These are phyloP conservation scores for Epinephelus malabaricus DNA, from an alignment of 2,797 vertebrate species.

Conservation along the genomic window DNA sequence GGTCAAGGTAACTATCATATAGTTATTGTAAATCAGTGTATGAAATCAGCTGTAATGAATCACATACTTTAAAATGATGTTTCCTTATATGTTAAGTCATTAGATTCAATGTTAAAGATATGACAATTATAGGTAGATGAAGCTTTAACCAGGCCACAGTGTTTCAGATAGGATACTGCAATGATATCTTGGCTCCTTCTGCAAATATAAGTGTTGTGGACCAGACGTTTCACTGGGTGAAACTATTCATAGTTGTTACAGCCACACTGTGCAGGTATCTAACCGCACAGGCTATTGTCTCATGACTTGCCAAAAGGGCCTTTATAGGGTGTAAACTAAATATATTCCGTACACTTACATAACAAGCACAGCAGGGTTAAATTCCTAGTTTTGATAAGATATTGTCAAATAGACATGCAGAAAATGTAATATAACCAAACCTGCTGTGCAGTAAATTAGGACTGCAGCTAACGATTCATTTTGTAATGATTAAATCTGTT, in stretches of 20 bases:
- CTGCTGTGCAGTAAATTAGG: background rate
- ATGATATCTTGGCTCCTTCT: background rate
- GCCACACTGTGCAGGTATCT: constrained; percentile 15
- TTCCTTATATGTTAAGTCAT: background rate
- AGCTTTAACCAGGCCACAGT: background rate
- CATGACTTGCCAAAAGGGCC: constrained; percentile 18
- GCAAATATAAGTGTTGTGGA: background rate
- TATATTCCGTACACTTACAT: constrained; percentile 32
- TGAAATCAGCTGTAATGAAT: background rate
- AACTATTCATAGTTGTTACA: constrained; percentile 12
- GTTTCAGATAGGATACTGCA: background rate
- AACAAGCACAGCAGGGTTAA: background rate
- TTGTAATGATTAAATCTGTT: background rate
- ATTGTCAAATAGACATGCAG: background rate
- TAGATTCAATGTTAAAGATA: background rate
- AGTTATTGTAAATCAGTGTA: background rate
- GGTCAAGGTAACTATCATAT: too few relatives aligned
- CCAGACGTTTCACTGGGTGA: background rate
- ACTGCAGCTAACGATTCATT: background rate
- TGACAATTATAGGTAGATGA: background rate
- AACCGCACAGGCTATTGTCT: constrained; percentile 17
- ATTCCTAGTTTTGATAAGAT: background rate
- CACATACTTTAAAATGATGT: background rate
- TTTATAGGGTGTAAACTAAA: constrained; percentile 19
- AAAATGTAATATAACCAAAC: background rate